A percentile compares a stretch with the other conserved stretches of the same genome.
Conservation (phyloP, 2,797 vertebrate species). For the Okamejei kenojei region DNA sequence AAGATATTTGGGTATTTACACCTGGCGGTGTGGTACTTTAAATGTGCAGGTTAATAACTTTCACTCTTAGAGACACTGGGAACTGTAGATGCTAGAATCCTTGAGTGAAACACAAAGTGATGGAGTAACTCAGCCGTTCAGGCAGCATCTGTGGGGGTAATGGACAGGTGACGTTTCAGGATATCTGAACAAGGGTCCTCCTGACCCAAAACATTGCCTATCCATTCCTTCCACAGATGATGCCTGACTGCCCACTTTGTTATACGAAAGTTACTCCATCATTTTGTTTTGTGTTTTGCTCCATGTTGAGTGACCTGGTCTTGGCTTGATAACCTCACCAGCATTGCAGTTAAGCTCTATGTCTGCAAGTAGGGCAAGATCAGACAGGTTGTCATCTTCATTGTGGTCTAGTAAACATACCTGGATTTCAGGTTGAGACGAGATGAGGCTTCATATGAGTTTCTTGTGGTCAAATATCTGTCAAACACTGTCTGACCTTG, state of each 20-base stretch:
- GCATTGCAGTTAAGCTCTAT: background rate
- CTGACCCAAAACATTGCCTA: too few relatives aligned
- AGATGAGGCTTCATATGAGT: background rate
- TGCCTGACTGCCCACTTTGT: too few relatives aligned
- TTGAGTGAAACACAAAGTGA: too few relatives aligned
- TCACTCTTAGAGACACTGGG: too few relatives aligned
- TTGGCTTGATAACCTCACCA: background rate
- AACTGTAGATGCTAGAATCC: too few relatives aligned
- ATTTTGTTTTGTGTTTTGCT: too few relatives aligned
- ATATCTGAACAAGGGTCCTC: too few relatives aligned
- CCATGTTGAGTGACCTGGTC: background rate
- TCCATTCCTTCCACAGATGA: too few relatives aligned
- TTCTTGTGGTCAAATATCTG: background rate
- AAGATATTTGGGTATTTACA: background rate
- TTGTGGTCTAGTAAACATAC: background rate
- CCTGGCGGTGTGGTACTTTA: background rate
- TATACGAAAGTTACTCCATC: too few relatives aligned
- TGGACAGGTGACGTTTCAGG: too few relatives aligned
- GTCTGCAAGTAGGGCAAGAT: background rate
- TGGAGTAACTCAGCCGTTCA: too few relatives aligned
- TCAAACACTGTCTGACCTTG: background rate
- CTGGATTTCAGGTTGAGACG: background rate
- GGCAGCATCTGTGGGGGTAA: too few relatives aligned
- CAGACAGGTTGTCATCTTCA: background rate
- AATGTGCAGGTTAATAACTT: constrained; percentile 11